A percentile compares a stretch with the other conserved stretches of the same genome.
Conservation (phyloP, 2,888 invertebrate species). For the Didymodactylos carnosus region DNA sequence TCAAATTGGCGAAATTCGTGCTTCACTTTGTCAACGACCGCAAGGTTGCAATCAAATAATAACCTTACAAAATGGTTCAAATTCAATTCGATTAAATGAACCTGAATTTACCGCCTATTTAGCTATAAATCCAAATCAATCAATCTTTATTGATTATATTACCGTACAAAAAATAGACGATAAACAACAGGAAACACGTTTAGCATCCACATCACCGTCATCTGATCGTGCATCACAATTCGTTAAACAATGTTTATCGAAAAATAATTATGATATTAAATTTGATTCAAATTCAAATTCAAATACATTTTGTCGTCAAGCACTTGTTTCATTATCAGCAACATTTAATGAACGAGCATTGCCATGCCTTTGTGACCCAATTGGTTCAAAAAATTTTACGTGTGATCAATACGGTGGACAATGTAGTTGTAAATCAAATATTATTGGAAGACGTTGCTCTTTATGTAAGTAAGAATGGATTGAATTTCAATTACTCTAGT, state of each 20-base stretch:
- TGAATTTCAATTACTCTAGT: too few relatives aligned
- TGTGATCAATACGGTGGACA: slow-evolving; percentile 88
- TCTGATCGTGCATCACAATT: slow-evolving; percentile 6
- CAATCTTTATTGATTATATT: neutral
- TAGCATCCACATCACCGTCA: neutral
- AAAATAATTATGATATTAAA: neutral
- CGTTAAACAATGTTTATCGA: slow-evolving; percentile 2
- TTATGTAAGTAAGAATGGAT: too few relatives aligned
- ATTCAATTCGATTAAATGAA: neutral
- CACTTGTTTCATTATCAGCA: slow-evolving; percentile 75
- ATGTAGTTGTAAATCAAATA: slow-evolving; percentile 71
- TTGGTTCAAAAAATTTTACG: slow-evolving; percentile 63
- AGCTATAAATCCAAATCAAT: neutral
- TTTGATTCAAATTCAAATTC: neutral
- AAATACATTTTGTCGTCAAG: slow-evolving; percentile 55
- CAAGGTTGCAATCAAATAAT: neutral
- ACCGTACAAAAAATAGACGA: neutral
- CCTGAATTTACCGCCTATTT: neutral
- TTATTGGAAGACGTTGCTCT: slow-evolving; percentile 56
- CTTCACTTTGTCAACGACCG: neutral
- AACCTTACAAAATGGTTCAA: neutral
- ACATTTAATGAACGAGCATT: slow-evolving; percentile 83
- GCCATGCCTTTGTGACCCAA: slow-evolving; percentile 66
- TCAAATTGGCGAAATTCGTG: neutral
- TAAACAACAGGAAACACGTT: neutral